phyloP scores from a whole-genome alignment of 2,888 invertebrate species.

The Acleris sparsana region DNA sequence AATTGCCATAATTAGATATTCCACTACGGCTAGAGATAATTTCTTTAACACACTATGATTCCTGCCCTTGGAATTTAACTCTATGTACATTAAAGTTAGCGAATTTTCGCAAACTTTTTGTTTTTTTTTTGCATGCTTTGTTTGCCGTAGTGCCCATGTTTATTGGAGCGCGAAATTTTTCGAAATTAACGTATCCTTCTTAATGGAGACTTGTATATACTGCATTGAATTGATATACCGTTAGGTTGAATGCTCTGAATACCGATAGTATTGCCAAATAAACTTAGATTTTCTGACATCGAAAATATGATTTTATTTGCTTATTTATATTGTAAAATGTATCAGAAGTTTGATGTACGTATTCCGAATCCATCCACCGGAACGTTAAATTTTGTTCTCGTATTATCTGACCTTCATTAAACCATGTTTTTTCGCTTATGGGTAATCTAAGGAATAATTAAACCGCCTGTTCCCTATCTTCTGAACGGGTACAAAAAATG shows the following conservation, averaged over 20 bases:
- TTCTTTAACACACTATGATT: constrained; percentile 52
- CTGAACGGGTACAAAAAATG: too few species aligned
- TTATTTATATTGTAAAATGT: too few species aligned
- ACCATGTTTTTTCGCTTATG: too few species aligned
- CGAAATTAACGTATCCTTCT: constrained; percentile 19
- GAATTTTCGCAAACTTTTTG: constrained; percentile 43
- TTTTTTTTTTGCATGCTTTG: constrained; percentile 13
- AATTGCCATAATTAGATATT: constrained; percentile 61
- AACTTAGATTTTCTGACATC: too few species aligned
- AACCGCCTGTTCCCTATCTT: too few species aligned
- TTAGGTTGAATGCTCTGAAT: constrained; percentile 19
- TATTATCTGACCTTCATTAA: too few species aligned
- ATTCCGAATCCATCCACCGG: too few species aligned
- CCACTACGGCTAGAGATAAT: constrained; percentile 51
- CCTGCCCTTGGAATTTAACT: constrained; percentile 38
- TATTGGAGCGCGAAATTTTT: constrained; percentile 21
- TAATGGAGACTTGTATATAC: constrained; percentile 17
- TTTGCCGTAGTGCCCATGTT: constrained; percentile 18
- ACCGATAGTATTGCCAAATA: neutral
- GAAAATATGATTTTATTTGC: too few species aligned
- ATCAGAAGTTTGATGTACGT: too few species aligned
- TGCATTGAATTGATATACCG: constrained; percentile 14
- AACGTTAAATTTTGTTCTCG: too few species aligned
- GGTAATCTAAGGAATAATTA: too few species aligned
- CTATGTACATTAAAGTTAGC: constrained; percentile 51